These are phyloP conservation scores for Cygnus olor DNA, from an alignment of 2,797 vertebrate species.

Conservation along the genomic window DNA sequence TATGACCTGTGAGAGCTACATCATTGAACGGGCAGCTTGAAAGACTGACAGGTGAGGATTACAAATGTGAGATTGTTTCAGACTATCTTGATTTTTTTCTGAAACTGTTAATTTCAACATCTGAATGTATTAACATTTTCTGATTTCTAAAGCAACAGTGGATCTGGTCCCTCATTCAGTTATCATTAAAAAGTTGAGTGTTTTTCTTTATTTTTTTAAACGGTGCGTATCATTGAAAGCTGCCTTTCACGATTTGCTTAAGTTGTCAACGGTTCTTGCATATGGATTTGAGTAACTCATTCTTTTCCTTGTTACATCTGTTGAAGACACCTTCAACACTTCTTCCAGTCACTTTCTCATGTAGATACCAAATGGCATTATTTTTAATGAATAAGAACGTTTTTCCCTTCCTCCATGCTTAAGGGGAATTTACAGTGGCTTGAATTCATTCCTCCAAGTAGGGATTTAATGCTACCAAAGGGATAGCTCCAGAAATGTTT, in stretches of 20 bases:
- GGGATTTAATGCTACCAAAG: slow-evolving; percentile 3
- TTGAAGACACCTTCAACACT: background rate
- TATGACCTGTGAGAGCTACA: fast-evolving
- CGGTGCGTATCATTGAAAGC: background rate
- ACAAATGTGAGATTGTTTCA: background rate
- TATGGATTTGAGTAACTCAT: background rate
- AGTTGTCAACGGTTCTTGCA: background rate
- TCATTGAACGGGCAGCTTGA: background rate
- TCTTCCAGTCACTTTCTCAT: background rate
- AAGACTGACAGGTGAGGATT: background rate
- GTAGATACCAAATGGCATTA: slow-evolving; percentile 1
- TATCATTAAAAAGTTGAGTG: background rate
- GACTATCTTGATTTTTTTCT: background rate
- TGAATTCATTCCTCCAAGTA: background rate
- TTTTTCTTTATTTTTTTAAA: background rate
- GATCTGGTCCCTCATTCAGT: background rate
- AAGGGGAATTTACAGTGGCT: background rate
- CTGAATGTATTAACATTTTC: background rate
- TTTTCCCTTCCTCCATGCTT: background rate
- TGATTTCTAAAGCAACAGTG: background rate
- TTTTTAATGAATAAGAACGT: slow-evolving; percentile 30
- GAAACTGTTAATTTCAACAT: background rate
- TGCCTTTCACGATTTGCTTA: background rate
- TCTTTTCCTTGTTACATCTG: background rate
- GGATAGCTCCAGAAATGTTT: background rate